Base-by-base conservation (phyloP, 2,888 invertebrate genomes). In the Aproaerema taeniolella region DNA sequence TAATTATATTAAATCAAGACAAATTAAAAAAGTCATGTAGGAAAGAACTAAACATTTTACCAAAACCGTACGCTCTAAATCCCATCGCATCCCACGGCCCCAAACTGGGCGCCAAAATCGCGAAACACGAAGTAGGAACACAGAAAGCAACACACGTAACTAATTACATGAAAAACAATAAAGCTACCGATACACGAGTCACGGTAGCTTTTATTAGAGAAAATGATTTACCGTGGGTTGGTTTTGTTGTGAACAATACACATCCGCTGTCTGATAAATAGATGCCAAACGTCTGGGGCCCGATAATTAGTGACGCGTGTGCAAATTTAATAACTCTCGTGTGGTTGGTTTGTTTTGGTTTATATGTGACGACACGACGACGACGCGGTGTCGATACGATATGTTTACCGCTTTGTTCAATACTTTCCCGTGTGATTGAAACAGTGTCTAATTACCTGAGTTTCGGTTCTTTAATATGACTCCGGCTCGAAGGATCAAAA, bases 281-380 rank as follows among this genome's bases (percentile, higher is more conserved):
- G 61, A 58, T 56, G 49, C 48, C 50, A 32, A 41, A 52, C 35
- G 42, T 58, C 67, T 55, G 61, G 50, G 58, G 58, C 40, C 51
- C 57, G 72, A 81, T 82, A 81, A 82, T 82, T 81, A 81, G 76
- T 69, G 75, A 67, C 66, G 76, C 71, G 76, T 69, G 79, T 74
- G 79, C 73, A 73, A 77, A 82, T 82, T 80, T 82, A 83, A 79
- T 82, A 82, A 81, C 75, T 66, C 71, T 61, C 61, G 59, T 58
- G 63, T 61, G 56, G 53, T 49, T 45, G 51, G 52, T 50, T 53
- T 49, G 8, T 58, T 55, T 52, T 56, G 52, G 49, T 66, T 72
- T 67, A 67, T 43, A 51, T 12, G 31, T 30, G 10, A 55, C 43
- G 48, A 2, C 16, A 35, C 49, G 53, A 46, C 14, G 12, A 58